Evolutionary conservation across 2,113 vertebrate genomes (phyloP).

Genomic region (Phrynosoma platyrhinos): DNA sequence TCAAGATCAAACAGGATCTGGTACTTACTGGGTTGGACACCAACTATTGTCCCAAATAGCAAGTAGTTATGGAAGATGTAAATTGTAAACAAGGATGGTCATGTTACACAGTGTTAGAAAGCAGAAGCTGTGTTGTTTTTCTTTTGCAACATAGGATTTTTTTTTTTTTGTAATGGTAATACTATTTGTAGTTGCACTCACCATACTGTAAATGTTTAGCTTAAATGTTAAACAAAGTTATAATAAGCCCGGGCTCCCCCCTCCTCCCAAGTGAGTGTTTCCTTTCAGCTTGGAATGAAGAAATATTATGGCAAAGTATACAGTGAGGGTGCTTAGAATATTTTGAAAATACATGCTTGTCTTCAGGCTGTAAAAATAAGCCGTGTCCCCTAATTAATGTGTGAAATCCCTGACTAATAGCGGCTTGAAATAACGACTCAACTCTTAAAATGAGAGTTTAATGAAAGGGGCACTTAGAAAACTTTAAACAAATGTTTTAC

Average conservation of each 20-base stretch:
- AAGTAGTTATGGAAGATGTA: too few species aligned
- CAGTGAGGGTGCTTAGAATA: neutral
- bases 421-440: neutral
- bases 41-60: too few species aligned
- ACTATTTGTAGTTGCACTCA: neutral
- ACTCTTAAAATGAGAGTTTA: neutral
- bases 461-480: neutral
- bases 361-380: neutral
- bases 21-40: too few species aligned
- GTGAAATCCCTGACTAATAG: neutral
- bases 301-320: neutral
- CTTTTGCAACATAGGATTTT: slow-evolving; percentile 2
- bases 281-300: neutral
- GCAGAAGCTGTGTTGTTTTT: neutral
- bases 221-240: slow-evolving; percentile 3
- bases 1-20: too few species aligned
- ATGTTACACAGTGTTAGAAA: neutral
- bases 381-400: neutral
- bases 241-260: rapidly evolving
- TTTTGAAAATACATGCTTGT: neutral
- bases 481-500: neutral
- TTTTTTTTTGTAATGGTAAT: neutral
- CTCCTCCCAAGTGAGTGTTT: neutral
- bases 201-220: neutral
- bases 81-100: too few species aligned